Base-by-base conservation (phyloP, 2,113 vertebrate genomes). In the Crocuta crocuta region DNA sequence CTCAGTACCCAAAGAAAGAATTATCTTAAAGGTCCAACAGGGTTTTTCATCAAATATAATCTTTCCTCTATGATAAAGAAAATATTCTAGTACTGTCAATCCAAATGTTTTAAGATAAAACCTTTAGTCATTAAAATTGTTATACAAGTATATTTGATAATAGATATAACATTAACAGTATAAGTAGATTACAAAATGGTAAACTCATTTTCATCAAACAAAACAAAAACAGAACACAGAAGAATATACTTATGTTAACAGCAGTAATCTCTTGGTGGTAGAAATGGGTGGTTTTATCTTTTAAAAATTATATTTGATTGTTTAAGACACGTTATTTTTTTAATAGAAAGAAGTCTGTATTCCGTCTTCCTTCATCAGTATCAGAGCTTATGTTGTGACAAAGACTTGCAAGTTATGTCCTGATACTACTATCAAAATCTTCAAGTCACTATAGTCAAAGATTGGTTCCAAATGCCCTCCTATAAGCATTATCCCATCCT, bases 151-250 rank as follows among this genome's bases (percentile, higher is more conserved):
- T 43, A 76, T 61, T 71, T 78, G 31, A 91, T 76, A 89, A 89
- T n/a, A 95, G 63, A 92, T 39, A 53, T 53, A 66, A 81, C 7
- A 66, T 74, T 90, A 89, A 94, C 11, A 91, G 21, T 80, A 45
- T 89, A 96, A 95, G 39, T 28, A 79, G 53, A 55, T 80, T 66
- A 91, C 15, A 96, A 81, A 91, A 83, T 55, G 33, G 23, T 55
- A 94, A 92, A 28, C 85, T 78, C 45, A 97, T n/a, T 96, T 94
- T 94, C 39, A 96, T 79, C 78, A 95, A 94, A 90, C 74, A 96
- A 91, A 92, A 91, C 21, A 66, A 92, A 84, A 97, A 85, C 23
- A 83, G 26, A 91, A 90, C 45, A 96, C 28, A 88, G 26, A 88
- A 95, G 70, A n/a, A 86, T 31, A n/a, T 24, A 76, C 2, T 21